Evolutionary conservation across 2,888 invertebrate species (phyloP), one percentile per base, ranked within the genome.

Genomic region (Tetrapedia diversipes): DNA sequence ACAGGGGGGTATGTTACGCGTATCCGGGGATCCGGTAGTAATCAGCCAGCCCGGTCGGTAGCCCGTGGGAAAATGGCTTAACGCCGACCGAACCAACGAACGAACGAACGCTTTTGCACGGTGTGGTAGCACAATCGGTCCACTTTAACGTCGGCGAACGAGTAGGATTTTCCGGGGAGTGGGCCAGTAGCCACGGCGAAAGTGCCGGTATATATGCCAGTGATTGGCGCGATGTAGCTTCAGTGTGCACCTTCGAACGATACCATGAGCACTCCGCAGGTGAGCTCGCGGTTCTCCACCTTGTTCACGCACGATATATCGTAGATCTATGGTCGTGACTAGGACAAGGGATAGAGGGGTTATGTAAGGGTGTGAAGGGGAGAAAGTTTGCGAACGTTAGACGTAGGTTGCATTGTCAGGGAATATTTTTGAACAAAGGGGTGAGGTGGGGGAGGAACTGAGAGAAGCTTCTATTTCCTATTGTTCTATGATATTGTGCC

Each of bases 191-290:
- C 76, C 80, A 85, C 80, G 86, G 91, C 89, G 91, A 91, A 91
- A 91, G 91, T 90, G 84, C 84, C 83, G 89, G 89, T 91, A 91
- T 91, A 91, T 90, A 91, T 90, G 87, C 86, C 82, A 82, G 86
- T 88, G 91, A 90, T 90, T 89, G 89, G 83, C 83, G 81, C 86
- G 81, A 79, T 83, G 81, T 80, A 84, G 83, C 85, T 86, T 88
- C 91, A 91, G 91, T 90, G 86, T 89, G 84, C 87, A 86, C 88
- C 87, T 84, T 81, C 84, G 86, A 86, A 89, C 85, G 84, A 86
- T 83, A 89, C 85, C 86, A 89, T 89, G 89, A 88, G 84, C 85
- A 88, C 86, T 84, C 86, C 86, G 77, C 87, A 89, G 89, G 90
- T 89, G 89, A 89, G 89, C 84, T 82, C 82, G 78, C 76, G 78